These are phyloP conservation scores for Campoletis sonorensis DNA, from an alignment of 1,140 invertebrate species.

Conservation along the genomic window DNA sequence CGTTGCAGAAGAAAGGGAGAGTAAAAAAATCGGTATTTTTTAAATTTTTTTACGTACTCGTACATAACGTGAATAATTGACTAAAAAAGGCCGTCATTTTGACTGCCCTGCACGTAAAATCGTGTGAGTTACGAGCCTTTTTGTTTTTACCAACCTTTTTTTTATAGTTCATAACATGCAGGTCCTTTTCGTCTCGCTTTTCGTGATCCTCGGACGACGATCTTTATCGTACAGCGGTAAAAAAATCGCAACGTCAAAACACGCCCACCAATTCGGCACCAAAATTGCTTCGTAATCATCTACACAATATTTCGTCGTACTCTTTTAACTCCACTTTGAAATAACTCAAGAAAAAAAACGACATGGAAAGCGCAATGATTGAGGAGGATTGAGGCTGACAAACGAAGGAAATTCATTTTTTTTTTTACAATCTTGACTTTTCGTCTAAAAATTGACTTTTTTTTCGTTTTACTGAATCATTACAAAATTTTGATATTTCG, in stretches of 20 bases:
- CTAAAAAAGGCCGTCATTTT: background rate
- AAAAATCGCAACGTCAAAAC: slow-evolving; percentile 55
- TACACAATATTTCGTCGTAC: slow-evolving; percentile 3
- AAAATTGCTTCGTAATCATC: slow-evolving; percentile 55
- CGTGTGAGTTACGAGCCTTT: background rate
- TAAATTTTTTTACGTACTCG: too few species aligned
- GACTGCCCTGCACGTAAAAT: background rate
- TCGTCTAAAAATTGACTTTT: too few species aligned
- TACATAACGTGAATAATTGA: background rate
- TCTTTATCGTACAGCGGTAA: slow-evolving; percentile 36
- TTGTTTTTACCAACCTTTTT: slow-evolving; percentile 12
- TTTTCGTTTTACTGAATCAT: too few species aligned
- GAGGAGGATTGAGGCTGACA: too few species aligned
- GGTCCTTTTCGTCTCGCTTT: background rate
- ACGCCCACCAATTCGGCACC: slow-evolving; percentile 50
- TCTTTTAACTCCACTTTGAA: background rate
- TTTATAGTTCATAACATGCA: background rate
- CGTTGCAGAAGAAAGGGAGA: background rate
- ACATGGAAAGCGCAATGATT: background rate
- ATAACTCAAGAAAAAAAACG: background rate
- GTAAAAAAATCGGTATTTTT: too few species aligned
- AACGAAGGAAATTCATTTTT: too few species aligned
- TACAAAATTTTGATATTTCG: too few species aligned
- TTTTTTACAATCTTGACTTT: too few species aligned
- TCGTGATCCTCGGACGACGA: slow-evolving; percentile 4